A percentile compares a stretch with the other conserved stretches of the same genome.
These are phyloP conservation scores for Delia radicum DNA, from an alignment of 1,140 invertebrate species.

Conservation along the genomic window DNA sequence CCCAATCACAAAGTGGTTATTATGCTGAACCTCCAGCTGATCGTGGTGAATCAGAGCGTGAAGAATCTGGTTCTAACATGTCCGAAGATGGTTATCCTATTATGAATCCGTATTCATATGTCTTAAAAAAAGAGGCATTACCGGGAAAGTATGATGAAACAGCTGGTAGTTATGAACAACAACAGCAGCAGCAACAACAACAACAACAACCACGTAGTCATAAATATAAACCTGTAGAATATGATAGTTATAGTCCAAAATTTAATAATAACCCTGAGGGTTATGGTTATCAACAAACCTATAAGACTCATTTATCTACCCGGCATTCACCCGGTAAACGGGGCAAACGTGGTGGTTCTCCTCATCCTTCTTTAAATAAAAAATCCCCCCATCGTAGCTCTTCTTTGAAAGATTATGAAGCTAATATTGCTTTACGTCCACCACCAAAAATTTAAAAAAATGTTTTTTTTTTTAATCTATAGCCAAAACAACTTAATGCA, in stretches of 20 bases:
- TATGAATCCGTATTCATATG: conserved; percentile 46
- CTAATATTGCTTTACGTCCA: conserved; percentile 47
- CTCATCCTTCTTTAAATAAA: conserved; percentile 34
- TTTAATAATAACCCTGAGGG: conserved; percentile 54
- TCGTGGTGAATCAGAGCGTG: neutral
- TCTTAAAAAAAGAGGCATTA: conserved; percentile 47
- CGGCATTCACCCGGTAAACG: conserved; percentile 29
- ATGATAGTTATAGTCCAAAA: conserved; percentile 52
- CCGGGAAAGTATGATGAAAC: conserved; percentile 35
- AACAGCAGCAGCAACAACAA: conserved; percentile 18
- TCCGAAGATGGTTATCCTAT: conserved; percentile 41
- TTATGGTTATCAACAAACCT: conserved; percentile 51
- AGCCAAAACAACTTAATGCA: too few species aligned
- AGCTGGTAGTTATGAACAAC: conserved; percentile 37
- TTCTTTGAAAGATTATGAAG: conserved; percentile 44
- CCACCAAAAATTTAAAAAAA: conserved; percentile 39
- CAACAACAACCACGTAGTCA: neutral
- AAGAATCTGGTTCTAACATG: neutral
- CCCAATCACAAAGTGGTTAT: conserved; percentile 37
- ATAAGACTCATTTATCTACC: conserved; percentile 34
- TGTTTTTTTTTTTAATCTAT: too few species aligned
- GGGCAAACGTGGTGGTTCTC: conserved; percentile 34
- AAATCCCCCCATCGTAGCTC: conserved; percentile 34
- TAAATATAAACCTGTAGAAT: conserved; percentile 34
- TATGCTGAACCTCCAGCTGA: conserved; percentile 43